Evolutionary conservation across 2,113 vertebrate species (phyloP).

Genomic region (Gallinago media): DNA sequence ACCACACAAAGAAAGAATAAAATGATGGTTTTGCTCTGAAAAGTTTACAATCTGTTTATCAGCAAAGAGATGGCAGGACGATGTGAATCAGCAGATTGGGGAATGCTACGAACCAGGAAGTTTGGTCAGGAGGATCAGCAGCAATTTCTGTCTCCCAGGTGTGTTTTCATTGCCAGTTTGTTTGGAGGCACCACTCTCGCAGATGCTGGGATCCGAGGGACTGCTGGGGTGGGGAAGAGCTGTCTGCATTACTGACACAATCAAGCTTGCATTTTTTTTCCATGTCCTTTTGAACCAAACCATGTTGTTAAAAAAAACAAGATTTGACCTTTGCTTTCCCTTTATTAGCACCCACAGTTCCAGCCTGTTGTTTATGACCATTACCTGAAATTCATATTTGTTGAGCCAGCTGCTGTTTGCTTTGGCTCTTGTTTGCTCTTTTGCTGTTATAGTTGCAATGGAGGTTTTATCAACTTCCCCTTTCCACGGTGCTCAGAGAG

Average conservation of each 20-base stretch:
- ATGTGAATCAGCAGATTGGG: not conserved
- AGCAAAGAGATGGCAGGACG: not conserved
- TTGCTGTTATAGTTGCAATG: not conserved
- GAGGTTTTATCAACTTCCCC: not conserved
- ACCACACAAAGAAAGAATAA: not conserved
- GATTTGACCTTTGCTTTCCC: not conserved
- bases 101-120: not conserved
- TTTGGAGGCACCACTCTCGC: not conserved
- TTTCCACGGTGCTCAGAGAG: not conserved
- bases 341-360: not conserved
- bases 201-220: not conserved
- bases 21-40: not conserved
- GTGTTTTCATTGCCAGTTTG: rapidly evolving
- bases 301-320: not conserved
- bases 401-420: slow-evolving; percentile 31
- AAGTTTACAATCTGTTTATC: not conserved
- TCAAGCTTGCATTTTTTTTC: not conserved
- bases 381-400: not conserved
- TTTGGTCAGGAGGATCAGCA: not conserved
- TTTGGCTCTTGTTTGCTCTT: slow-evolving; percentile 16
- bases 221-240: not conserved
- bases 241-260: not conserved
- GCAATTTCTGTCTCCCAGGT: not conserved
- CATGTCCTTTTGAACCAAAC: not conserved
- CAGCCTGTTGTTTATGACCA: not conserved